phyloP scores from a whole-genome alignment of 1,140 invertebrate species.

The Lordiphosa collinella region DNA sequence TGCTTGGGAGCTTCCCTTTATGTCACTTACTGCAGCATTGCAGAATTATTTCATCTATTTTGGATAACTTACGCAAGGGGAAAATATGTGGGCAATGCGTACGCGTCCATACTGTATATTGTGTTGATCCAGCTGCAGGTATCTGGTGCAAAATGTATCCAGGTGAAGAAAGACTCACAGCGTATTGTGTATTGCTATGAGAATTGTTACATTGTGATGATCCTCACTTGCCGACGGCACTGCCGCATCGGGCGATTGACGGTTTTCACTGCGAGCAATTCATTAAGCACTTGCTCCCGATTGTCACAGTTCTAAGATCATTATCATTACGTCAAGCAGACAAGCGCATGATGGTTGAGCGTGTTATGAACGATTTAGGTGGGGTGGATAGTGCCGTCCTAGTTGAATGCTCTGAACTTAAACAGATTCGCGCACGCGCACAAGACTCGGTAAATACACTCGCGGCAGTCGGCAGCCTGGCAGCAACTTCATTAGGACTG shows the following conservation, averaged over 20 bases:
- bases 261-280: neutral
- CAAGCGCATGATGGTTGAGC: too few species aligned
- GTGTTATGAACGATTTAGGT: too few species aligned
- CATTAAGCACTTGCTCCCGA: neutral
- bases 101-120: constrained; percentile 57
- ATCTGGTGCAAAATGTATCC: too few species aligned
- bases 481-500: constrained; percentile 11
- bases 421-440: neutral
- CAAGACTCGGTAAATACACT: neutral
- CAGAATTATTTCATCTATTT: neutral
- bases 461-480: too few species aligned
- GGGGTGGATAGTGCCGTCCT: too few species aligned
- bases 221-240: constrained; percentile 12
- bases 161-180: too few species aligned
- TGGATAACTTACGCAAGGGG: constrained; percentile 65
- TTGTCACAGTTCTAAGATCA: neutral
- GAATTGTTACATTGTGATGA: constrained; percentile 4
- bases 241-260: neutral
- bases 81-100: constrained; percentile 69
- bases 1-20: too few species aligned
- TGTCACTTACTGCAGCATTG: too few species aligned
- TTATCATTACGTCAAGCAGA: too few species aligned
- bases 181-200: neutral
- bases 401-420: neutral
- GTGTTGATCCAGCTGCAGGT: neutral